These are phyloP conservation scores for Phaedon cochleariae DNA, from an alignment of 2,888 invertebrate species.

Conservation along the genomic window DNA sequence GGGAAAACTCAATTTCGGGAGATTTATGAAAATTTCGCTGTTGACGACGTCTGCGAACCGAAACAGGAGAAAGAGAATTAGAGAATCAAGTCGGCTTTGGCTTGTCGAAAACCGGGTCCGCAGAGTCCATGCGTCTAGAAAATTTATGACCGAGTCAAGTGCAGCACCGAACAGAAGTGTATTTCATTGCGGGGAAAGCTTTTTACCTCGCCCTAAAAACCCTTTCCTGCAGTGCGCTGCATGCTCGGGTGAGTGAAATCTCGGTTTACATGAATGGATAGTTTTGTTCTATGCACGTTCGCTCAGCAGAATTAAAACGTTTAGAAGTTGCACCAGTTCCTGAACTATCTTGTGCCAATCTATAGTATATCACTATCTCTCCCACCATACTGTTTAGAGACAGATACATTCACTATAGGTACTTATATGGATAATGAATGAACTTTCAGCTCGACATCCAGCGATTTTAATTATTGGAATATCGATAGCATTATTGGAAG, in stretches of 20 bases:
- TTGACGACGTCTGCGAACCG: slow-evolving; percentile 28
- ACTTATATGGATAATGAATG: too few species aligned
- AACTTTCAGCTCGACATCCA: too few species aligned
- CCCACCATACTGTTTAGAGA: too few species aligned
- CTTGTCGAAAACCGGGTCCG: slow-evolving; percentile 30
- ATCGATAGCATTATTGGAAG: too few species aligned
- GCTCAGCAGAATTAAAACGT: background rate
- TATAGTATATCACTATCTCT: too few species aligned
- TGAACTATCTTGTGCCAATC: background rate
- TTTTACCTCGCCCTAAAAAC: slow-evolving; percentile 15
- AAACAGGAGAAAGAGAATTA: slow-evolving; percentile 30
- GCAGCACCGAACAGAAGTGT: slow-evolving; percentile 40
- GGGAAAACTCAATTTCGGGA: background rate
- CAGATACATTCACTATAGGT: too few species aligned
- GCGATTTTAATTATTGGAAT: too few species aligned
- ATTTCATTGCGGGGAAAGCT: slow-evolving; percentile 26
- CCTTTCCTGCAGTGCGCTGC: slow-evolving; percentile 11
- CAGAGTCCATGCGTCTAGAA: slow-evolving; percentile 38
- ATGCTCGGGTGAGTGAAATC: background rate
- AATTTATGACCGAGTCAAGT: slow-evolving; percentile 47
- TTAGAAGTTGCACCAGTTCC: background rate
- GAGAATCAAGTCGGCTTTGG: slow-evolving; percentile 28
- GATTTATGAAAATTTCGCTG: slow-evolving; percentile 22
- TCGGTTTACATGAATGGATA: background rate
- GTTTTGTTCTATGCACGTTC: background rate